Conservation (phyloP, 1,140 invertebrate species). For the Marisa cornuarietis region DNA sequence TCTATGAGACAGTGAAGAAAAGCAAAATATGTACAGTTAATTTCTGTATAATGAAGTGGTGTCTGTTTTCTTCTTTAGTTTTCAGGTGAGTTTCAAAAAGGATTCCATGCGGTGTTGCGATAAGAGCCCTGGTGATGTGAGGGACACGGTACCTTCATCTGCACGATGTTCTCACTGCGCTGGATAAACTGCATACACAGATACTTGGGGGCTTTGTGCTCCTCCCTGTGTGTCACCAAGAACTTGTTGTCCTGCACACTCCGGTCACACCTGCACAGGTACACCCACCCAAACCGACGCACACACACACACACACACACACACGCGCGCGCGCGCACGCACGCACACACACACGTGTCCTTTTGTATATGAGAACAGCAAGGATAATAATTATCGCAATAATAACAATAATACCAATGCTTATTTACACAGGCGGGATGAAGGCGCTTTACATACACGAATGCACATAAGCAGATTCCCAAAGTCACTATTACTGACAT, state of each 20-base stretch:
- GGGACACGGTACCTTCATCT: slow-evolving; percentile 35
- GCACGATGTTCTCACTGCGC: slow-evolving; percentile 41
- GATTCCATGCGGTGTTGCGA: no score
- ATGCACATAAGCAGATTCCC: no score
- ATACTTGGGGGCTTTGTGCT: slow-evolving; percentile 22
- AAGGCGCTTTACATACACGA: no score
- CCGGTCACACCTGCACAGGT: slow-evolving; percentile 21
- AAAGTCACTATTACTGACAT: no score
- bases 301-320: slow-evolving; percentile 9
- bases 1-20: no score
- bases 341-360: neutral
- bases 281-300: neutral
- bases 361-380: no score
- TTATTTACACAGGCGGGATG: no score
- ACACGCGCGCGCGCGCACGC: slow-evolving; percentile 2
- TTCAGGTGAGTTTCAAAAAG: neutral
- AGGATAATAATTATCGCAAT: neutral
- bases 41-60: no score
- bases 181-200: slow-evolving; percentile 51
- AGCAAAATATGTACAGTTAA: no score
- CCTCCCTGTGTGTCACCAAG: slow-evolving; percentile 36
- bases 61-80: no score
- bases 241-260: slow-evolving; percentile 33
- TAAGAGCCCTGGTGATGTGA: neutral
- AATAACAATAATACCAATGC: no score